Evolutionary conservation across 2,888 invertebrate species (phyloP).

Genomic region (Nemoura dubitans): DNA sequence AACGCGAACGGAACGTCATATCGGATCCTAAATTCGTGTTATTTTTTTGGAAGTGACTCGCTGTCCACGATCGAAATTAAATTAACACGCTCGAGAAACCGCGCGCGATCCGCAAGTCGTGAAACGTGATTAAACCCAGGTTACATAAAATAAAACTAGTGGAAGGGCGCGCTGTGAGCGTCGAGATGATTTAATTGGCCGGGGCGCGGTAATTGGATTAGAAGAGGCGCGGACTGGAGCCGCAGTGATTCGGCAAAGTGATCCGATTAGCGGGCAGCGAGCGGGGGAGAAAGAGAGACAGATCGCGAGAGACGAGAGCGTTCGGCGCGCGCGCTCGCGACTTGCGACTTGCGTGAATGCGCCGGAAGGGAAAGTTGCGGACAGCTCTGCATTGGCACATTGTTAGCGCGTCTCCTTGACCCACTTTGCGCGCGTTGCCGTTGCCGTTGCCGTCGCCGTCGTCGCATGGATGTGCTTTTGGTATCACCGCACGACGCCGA

Average conservation of each 20-base stretch:
- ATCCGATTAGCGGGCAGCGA: background rate
- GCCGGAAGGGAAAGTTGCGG: constrained; percentile 49
- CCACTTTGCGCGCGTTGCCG: constrained; percentile 30
- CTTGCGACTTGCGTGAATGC: background rate
- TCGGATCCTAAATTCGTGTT: background rate
- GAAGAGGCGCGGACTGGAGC: background rate
- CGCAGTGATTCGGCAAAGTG: background rate
- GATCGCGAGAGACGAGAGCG: too few species aligned
- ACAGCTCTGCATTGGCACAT: constrained; percentile 42
- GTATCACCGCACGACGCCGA: background rate
- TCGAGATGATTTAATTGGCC: background rate
- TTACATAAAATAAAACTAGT: background rate
- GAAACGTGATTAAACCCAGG: background rate
- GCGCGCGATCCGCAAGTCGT: background rate
- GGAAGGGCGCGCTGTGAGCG: background rate
- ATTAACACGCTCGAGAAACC: background rate
- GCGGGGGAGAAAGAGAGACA: too few species aligned
- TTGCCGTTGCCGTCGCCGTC: background rate
- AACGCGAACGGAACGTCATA: background rate
- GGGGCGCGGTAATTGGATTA: background rate
- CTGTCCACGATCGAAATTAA: background rate
- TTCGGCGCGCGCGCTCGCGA: background rate
- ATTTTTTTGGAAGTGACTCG: background rate
- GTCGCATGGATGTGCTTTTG: background rate
- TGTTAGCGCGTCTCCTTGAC: constrained; percentile 46